Percentiles rank a stretch among this genome's conserved stretches.
Evolutionary conservation across 2,888 invertebrate genomes (phyloP).

Genomic region (Pristionchus japonicus): DNA sequence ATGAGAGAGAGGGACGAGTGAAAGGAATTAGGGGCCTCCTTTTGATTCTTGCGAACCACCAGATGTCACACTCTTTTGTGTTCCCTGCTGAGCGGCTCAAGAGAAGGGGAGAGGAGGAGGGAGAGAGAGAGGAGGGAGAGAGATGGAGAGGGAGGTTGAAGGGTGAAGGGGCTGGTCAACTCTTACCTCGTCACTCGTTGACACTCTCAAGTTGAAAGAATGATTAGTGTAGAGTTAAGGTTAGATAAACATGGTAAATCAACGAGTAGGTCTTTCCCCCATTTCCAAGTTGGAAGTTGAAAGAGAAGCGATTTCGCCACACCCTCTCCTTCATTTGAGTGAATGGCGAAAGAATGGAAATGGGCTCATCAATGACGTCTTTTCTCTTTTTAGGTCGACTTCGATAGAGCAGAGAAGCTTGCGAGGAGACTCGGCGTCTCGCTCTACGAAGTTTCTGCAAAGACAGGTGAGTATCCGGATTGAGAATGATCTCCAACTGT

Average conservation of each 20-base stretch:
- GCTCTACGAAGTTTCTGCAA: slow-evolving; percentile 75
- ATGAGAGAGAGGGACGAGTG: background rate
- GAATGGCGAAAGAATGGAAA: background rate
- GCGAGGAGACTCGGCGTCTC: slow-evolving; percentile 74
- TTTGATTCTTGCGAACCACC: slow-evolving; percentile 23
- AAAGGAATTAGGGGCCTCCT: slow-evolving; percentile 31
- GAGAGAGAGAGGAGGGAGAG: background rate
- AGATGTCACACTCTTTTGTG: slow-evolving; percentile 37
- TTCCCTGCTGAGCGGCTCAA: slow-evolving; percentile 20
- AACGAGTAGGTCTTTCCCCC: too few relatives aligned
- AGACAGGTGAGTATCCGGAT: slow-evolving; percentile 67
- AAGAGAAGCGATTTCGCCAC: background rate
- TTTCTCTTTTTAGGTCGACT: slow-evolving; percentile 65
- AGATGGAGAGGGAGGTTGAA: background rate
- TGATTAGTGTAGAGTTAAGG: slow-evolving; percentile 8
- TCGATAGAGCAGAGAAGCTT: slow-evolving; percentile 73
- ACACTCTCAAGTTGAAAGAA: background rate
- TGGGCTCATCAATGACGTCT: slow-evolving; percentile 11
- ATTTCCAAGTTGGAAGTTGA: background rate
- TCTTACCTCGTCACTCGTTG: slow-evolving; percentile 11
- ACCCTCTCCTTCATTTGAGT: background rate
- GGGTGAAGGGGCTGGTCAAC: background rate
- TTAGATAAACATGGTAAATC: background rate
- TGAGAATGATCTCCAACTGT: too few relatives aligned
- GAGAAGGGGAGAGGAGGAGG: background rate